phyloP scores from a whole-genome alignment of 2,888 invertebrate genomes.

The Doris montereyensis region DNA sequence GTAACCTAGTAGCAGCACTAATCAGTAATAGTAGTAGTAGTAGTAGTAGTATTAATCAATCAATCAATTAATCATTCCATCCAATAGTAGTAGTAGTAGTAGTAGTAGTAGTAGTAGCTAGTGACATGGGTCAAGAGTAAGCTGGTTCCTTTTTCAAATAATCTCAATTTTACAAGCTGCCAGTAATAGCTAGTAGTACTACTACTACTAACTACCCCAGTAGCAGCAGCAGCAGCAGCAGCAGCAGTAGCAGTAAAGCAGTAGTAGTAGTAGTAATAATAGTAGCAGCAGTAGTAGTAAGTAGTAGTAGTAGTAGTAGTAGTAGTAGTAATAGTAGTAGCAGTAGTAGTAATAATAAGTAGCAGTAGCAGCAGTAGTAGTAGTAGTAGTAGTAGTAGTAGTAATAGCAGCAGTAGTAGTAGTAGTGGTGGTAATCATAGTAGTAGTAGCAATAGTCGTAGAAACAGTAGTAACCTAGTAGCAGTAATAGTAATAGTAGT shows the following conservation, averaged over 20 bases:
- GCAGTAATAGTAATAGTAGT: neutral
- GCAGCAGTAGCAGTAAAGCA: neutral
- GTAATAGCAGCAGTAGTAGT: neutral
- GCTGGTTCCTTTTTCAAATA: no score
- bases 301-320: neutral
- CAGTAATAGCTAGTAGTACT: no score
- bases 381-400: neutral
- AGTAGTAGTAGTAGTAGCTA: neutral
- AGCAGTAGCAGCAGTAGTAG: neutral
- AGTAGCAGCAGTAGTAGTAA: neutral
- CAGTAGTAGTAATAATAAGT: neutral
- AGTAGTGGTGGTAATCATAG: neutral
- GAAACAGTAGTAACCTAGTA: neutral
- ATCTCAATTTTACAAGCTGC: no score
- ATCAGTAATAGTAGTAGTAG: conserved; percentile 26
- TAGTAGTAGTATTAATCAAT: conserved; percentile 20
- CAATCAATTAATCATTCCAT: no score
- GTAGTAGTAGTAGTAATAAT: neutral
- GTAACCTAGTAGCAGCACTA: neutral
- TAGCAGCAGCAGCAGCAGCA: neutral
- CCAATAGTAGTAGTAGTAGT: neutral
- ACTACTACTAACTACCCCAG: no score
- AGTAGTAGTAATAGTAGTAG: neutral
- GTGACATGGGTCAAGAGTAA: no score
- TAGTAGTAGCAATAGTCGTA: neutral